Evolutionary conservation across 2,113 vertebrate species (phyloP), one percentile per base, ranked within the genome.

Genomic region (Riparia riparia): DNA sequence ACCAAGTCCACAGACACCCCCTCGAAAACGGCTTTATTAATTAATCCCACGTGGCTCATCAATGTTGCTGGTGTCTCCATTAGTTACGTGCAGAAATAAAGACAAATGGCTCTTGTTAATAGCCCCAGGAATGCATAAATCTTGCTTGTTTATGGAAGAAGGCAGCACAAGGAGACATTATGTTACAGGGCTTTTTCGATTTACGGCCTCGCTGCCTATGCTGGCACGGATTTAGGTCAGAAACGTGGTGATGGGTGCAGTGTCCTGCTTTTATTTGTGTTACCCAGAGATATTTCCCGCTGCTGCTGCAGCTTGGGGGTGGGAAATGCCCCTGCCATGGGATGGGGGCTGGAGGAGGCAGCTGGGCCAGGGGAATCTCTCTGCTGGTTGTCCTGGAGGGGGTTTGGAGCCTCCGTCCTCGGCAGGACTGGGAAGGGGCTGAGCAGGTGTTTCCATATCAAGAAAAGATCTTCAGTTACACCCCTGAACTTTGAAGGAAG

Each of bases 61-160:
- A 85, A 39, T 90, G 68, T 37, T 84, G 94, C 91, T 95, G 78
- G 80, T 68, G 64, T 74, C 86, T 97, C 91, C 39, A 72, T 97
- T 94, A 96, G 91, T 97, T 90, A 77, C 8, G 25, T 20, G 77
- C 82, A 93, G 97, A 96, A 97, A 97, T 96, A 92, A 95, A 98
- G 97, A 98, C 87, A 92, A 97, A 97, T 92, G 56, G 66, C 86
- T 72, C 77, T 94, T 95, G 93, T 86, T 92, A 95, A 93, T 65
- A 82, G 96, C 85, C 93, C 65, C n/a, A 68, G 91, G 93, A 96
- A 94, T 58, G 68, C 53, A 91, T 96, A 95, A 95, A 95, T 97
- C 97, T 91, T 69, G 25, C 90, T 95, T 97, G 93, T 97, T 97
- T 96, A 80, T 93, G 89, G 96, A 54, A 63, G 83, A 66, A 97